Evolutionary conservation across 2,888 invertebrate genomes (phyloP), one percentile per base, ranked within the genome.

Genomic region (Balanococcus diminutus): DNA sequence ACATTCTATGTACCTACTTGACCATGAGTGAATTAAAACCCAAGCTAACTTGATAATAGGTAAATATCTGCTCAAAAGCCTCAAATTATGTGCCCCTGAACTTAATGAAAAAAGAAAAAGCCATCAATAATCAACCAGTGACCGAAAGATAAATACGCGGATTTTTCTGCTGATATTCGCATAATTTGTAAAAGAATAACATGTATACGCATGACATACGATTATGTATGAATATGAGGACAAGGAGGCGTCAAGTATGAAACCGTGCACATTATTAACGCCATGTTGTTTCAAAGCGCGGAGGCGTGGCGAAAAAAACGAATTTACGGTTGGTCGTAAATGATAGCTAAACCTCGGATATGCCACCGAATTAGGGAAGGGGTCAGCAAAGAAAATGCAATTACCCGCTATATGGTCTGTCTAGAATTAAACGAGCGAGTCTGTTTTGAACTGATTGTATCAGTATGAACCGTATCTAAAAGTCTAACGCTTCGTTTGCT

Each of bases 401-500:
- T 85, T 85, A 85, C 85, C 46, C 85, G 85, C 85, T 85, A 85
- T 72, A 85, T 85, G 85, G 85, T 85, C 85, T 67, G 85, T 85
- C 85, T 85, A 75, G 79, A 85, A 51, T 67, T 85, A 85, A 85
- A 46, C 85, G 79, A 85, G 85, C 85, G 85, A 85, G 79, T 72
- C 85, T 85, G 85, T 85, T 85, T 85, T 79, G 75, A 51, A 85
- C 85, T 46, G 85, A 85, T 85, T 85, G 85, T 75, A 85, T 85
- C 85, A 85, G 85, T 85, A 85, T 72, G 75, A 85, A 85, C 39
- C 85, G 79, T 85, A 85, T 85, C 85, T 46, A 79, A 72, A 72
- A 85, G 85, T 85, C 85, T 42, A 85, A 85, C 85, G 85, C 85
- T 85, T 85, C 85, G 85, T 85, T 85, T 85, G 75, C 51, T 42